Evolutionary conservation across 2,888 invertebrate genomes (phyloP).

Genomic region (Herminia tarsipennalis): DNA sequence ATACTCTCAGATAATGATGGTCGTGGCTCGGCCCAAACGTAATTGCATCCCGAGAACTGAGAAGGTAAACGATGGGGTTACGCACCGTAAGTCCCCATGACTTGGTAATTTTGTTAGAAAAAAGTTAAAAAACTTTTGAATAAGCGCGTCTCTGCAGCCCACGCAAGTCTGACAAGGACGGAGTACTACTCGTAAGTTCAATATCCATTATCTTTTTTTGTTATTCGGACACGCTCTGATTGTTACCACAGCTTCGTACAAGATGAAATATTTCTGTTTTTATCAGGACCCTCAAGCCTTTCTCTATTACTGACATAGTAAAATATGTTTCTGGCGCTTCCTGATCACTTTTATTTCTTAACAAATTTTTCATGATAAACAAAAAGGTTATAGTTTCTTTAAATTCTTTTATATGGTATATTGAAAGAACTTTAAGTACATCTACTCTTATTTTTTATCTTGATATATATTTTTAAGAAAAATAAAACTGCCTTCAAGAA

Average conservation of each 20-base stretch:
- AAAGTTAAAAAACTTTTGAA: slow-evolving; percentile 47
- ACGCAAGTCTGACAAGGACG: slow-evolving; percentile 48
- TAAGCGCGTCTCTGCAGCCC: slow-evolving; percentile 48
- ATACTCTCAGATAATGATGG: slow-evolving; percentile 57
- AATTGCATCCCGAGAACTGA: slow-evolving; percentile 79
- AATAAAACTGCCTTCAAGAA: too few relatives aligned
- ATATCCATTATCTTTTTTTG: slow-evolving; percentile 71
- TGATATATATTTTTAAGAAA: too few relatives aligned
- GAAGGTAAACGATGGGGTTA: slow-evolving; percentile 74
- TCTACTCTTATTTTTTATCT: too few relatives aligned
- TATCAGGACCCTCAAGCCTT: slow-evolving; percentile 31
- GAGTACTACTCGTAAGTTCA: slow-evolving; percentile 52
- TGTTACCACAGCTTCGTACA: slow-evolving; percentile 39
- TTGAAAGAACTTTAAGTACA: too few relatives aligned
- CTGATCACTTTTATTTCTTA: not conserved
- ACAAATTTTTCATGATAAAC: too few relatives aligned
- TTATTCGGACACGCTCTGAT: slow-evolving; percentile 55
- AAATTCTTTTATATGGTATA: too few relatives aligned
- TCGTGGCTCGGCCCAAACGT: slow-evolving; percentile 53
- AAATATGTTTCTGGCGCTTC: not conserved
- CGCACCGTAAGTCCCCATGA: slow-evolving; percentile 72
- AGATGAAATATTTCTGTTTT: slow-evolving; percentile 43
- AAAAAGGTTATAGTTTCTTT: too few relatives aligned
- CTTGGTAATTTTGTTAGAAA: slow-evolving; percentile 60
- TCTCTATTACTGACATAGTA: slow-evolving; percentile 17